Evolutionary conservation across 2,888 invertebrate species (phyloP).

Genomic region (Himalopsyche japonica): DNA sequence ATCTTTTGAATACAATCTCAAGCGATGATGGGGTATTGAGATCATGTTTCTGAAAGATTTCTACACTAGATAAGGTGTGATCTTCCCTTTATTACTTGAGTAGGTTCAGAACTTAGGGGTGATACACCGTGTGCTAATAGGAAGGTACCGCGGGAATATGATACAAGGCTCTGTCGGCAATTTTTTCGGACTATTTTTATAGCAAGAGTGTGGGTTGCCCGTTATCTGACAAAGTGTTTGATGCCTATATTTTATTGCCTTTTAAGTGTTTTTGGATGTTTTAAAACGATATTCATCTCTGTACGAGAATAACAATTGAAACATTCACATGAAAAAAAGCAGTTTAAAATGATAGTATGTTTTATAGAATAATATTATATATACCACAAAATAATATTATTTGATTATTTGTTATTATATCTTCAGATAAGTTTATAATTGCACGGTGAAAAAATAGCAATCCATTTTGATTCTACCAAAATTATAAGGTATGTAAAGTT

Average conservation of each 20-base stretch:
- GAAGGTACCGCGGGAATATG: slow-evolving; percentile 22
- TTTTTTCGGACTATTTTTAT: neutral
- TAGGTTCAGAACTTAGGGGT: neutral
- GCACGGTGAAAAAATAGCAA: too few species aligned
- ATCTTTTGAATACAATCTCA: slow-evolving; percentile 27
- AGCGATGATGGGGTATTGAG: slow-evolving; percentile 39
- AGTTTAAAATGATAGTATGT: too few species aligned
- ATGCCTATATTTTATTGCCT: neutral
- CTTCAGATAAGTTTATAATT: too few species aligned
- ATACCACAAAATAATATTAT: too few species aligned
- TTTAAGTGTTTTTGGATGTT: neutral
- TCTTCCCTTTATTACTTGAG: slow-evolving; percentile 28
- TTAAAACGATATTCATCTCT: neutral
- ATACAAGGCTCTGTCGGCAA: neutral
- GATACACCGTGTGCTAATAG: neutral
- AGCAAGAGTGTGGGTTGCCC: neutral
- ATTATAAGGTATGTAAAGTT: too few species aligned
- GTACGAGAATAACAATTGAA: neutral
- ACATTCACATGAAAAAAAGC: too few species aligned
- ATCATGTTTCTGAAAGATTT: slow-evolving; percentile 38
- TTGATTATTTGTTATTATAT: too few species aligned
- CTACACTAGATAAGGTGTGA: slow-evolving; percentile 38
- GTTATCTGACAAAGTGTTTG: neutral
- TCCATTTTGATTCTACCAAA: too few species aligned
- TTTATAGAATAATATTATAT: too few species aligned